phyloP scores from a whole-genome alignment of 2,888 invertebrate genomes.

The Lasioglossum leucozonium region DNA sequence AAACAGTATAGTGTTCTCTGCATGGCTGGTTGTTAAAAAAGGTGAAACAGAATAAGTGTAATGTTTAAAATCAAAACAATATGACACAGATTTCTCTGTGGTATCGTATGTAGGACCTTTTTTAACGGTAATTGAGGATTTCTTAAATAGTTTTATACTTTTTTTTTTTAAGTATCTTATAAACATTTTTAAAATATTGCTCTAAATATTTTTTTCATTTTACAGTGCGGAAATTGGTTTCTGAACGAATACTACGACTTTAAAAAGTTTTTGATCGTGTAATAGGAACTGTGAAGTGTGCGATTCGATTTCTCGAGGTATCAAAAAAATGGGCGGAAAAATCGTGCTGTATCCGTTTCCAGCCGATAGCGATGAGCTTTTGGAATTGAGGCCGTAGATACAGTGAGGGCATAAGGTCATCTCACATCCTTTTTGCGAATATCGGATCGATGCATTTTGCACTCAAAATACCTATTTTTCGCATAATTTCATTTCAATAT shows the following conservation, averaged over 20 bases:
- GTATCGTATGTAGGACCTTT: no score
- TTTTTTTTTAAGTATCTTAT: no score
- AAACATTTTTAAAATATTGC: no score
- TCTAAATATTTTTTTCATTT: background rate
- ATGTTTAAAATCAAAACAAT: no score
- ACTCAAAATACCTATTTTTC: background rate
- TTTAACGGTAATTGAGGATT: no score
- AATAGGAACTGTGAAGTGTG: background rate
- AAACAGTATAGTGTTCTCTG: no score
- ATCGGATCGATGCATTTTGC: background rate
- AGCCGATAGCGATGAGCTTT: background rate
- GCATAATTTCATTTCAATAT: background rate
- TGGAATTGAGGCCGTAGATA: background rate
- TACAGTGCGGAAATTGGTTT: background rate
- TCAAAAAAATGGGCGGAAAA: background rate
- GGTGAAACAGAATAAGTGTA: no score
- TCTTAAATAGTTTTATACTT: no score
- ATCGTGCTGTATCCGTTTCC: slow-evolving; percentile 5
- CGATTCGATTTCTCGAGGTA: background rate
- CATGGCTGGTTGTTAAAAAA: no score
- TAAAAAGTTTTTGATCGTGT: background rate
- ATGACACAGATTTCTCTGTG: no score
- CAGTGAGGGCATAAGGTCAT: background rate
- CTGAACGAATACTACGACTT: background rate
- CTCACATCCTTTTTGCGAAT: background rate